Conservation (phyloP, 2,797 vertebrate genomes). For the Novumbra hubbsi region DNA sequence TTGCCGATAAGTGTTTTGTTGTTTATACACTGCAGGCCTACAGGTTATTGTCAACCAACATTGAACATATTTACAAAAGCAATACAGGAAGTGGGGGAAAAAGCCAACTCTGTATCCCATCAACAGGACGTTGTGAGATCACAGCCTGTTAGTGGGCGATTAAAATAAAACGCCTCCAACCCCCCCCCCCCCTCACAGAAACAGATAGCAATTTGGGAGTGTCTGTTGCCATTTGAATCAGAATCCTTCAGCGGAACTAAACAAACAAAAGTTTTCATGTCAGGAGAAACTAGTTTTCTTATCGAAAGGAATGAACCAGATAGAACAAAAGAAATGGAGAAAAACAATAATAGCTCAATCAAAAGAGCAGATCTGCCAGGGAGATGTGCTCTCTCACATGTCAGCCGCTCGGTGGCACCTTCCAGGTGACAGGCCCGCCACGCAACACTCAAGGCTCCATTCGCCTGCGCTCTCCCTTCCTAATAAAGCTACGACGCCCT, state of each 20-base stretch:
- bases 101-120: conserved; percentile 27
- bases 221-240: conserved; percentile 18
- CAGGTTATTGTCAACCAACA: not conserved
- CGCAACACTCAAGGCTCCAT: conserved; percentile 65
- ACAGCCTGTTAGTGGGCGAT: conserved; percentile 59
- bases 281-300: conserved; percentile 65
- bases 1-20: not conserved
- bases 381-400: conserved; percentile 54
- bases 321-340: conserved; percentile 46
- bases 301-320: conserved; percentile 59
- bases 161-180: conserved; percentile 11
- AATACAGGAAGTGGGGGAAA: conserved; percentile 21
- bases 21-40: conserved; percentile 4
- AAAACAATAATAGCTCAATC: conserved; percentile 69
- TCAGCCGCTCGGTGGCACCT: conserved; percentile 72
- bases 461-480: conserved; percentile 51
- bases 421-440: conserved; percentile 74
- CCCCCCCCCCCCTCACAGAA: conserved; percentile 52
- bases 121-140: conserved; percentile 55
- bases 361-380: conserved; percentile 64
- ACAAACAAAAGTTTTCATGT: conserved; percentile 77
- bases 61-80: not conserved
- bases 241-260: conserved; percentile 58
- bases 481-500: conserved; percentile 44
- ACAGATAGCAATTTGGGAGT: not conserved